Conservation (phyloP, 2,113 vertebrate species). For the Corynorhinus townsendii region DNA sequence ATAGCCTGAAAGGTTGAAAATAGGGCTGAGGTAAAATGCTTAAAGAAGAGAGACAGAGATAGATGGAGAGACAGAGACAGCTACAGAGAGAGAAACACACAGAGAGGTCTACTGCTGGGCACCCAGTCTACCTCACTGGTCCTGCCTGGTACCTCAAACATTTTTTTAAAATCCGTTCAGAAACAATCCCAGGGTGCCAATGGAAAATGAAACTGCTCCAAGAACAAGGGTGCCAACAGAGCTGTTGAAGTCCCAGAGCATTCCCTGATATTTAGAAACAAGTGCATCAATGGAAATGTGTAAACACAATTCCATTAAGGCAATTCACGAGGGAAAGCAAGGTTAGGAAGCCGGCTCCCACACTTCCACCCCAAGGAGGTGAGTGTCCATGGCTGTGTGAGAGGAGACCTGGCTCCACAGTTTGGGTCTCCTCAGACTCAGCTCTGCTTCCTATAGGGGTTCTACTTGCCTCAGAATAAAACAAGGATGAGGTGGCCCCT, state of each 20-base stretch:
- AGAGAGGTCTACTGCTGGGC: not conserved
- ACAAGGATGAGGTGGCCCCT: not conserved
- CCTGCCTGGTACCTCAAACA: not conserved
- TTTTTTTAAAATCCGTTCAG: not conserved
- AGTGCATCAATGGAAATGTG: not conserved
- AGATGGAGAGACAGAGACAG: not conserved
- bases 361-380: not conserved
- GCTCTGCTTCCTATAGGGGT: not conserved
- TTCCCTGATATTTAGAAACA: not conserved
- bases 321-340: not conserved
- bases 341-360: not conserved
- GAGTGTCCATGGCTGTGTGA: not conserved
- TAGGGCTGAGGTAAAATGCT: slow-evolving; percentile 31
- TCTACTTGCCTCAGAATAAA: not conserved
- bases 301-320: not conserved
- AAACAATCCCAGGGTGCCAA: not conserved
- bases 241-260: not conserved
- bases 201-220: not conserved
- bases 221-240: slow-evolving; percentile 26
- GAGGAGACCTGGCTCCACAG: not conserved
- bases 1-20: slow-evolving; percentile 66
- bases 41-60: not conserved
- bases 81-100: not conserved
- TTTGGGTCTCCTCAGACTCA: not conserved
- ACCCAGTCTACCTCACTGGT: not conserved